Percentiles rank a stretch among this genome's conserved stretches.
phyloP scores from a whole-genome alignment of 2,797 vertebrate genomes.

The Myotis pilosus region DNA sequence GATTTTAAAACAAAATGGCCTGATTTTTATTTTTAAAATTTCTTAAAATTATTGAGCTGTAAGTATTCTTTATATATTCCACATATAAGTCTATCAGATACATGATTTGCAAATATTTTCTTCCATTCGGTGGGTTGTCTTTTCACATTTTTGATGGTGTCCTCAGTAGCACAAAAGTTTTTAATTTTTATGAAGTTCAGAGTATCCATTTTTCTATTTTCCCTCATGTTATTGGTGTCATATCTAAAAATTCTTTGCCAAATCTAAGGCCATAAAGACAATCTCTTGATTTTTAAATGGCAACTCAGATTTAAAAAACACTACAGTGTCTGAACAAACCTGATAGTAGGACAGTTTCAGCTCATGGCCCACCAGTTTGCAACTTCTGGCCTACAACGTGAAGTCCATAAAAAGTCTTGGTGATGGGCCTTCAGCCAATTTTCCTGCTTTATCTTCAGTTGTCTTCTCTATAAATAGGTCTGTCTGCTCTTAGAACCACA shows the following conservation, averaged over 20 bases:
- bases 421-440: background rate
- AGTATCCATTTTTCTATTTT: background rate
- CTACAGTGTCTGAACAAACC: background rate
- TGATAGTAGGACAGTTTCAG: background rate
- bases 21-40: conserved; percentile 15
- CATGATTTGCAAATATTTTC: background rate
- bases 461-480: background rate
- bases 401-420: background rate
- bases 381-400: background rate
- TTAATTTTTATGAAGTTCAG: background rate
- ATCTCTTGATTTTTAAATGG: conserved; percentile 21
- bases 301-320: background rate
- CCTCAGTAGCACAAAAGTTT: background rate
- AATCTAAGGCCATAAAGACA: background rate
- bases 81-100: background rate
- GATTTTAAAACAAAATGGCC: conserved; percentile 28
- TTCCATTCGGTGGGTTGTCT: background rate
- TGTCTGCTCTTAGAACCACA: background rate
- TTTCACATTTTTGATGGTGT: background rate
- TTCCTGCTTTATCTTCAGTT: background rate
- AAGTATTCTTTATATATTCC: background rate
- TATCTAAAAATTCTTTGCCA: background rate
- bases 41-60: background rate
- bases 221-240: background rate
- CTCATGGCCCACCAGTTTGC: background rate